Evolutionary conservation across 2,797 vertebrate genomes (phyloP).

Genomic region (Tauraco hartlaubi): DNA sequence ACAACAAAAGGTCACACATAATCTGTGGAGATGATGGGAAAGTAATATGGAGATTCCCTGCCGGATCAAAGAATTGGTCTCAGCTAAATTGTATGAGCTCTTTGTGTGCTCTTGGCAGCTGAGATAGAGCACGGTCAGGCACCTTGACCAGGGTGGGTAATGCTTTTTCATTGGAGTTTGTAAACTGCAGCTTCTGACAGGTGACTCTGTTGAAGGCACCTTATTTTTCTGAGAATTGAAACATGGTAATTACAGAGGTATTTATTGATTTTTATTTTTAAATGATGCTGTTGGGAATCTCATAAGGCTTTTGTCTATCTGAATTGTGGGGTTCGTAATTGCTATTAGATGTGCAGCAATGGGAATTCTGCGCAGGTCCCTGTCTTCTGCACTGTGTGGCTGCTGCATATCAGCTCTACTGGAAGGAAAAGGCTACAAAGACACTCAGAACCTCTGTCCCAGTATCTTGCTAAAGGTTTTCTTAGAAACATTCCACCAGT

Average conservation of each 20-base stretch:
- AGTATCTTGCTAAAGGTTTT: not conserved
- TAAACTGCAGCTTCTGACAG: not conserved
- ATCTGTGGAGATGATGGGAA: slow-evolving; percentile 34
- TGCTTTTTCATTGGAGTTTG: not conserved
- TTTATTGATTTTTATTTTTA: not conserved
- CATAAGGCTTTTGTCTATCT: not conserved
- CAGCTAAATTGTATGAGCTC: slow-evolving; percentile 39
- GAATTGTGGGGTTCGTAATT: not conserved
- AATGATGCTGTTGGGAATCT: not conserved
- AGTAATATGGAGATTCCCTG: slow-evolving; percentile 37
- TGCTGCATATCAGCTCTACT: not conserved
- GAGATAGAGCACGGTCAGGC: slow-evolving; percentile 15
- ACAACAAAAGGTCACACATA: slow-evolving; percentile 49
- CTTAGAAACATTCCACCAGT: not conserved
- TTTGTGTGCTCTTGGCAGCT: slow-evolving; percentile 43
- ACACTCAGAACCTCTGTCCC: not conserved
- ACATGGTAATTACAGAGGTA: not conserved
- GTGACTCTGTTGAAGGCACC: slow-evolving; percentile 2
- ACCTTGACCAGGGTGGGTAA: slow-evolving; percentile 29
- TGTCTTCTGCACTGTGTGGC: not conserved
- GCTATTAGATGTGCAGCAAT: not conserved
- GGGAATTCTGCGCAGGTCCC: not conserved
- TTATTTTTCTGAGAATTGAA: slow-evolving; percentile 11
- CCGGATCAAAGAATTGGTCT: slow-evolving; percentile 44
- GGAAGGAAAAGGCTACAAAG: not conserved